Evolutionary conservation across 1,140 invertebrate species (phyloP).

Genomic region (Aphidius ervi): DNA sequence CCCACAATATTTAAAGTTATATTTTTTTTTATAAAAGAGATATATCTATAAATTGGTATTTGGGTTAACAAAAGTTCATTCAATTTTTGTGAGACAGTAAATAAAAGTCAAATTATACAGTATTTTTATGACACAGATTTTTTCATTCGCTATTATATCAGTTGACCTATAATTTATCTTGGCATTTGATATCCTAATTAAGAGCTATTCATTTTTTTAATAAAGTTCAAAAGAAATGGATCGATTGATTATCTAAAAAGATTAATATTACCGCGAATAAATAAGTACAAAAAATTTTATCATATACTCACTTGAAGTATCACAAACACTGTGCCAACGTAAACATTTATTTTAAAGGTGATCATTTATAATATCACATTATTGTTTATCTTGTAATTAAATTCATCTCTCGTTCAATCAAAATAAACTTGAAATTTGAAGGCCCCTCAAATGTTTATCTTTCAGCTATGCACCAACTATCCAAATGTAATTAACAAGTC

Average conservation of each 20-base stretch:
- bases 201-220: constrained; percentile 10
- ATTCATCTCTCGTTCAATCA: not conserved
- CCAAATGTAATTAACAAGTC: not conserved
- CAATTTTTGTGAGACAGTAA: constrained; percentile 19
- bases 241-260: not conserved
- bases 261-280: not conserved
- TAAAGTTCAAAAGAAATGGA: constrained; percentile 12
- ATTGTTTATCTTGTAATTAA: constrained; percentile 31
- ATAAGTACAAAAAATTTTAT: not conserved
- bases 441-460: too few relatives aligned
- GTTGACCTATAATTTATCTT: not conserved
- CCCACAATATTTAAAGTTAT: too few relatives aligned
- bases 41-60: too few relatives aligned
- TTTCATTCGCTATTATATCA: too few relatives aligned
- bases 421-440: not conserved
- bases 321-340: constrained; percentile 48
- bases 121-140: constrained; percentile 22
- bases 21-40: too few relatives aligned
- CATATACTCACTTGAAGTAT: constrained; percentile 48
- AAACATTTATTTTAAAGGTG: constrained; percentile 44
- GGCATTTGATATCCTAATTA: constrained; percentile 14
- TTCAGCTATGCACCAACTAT: not conserved
- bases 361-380: constrained; percentile 30
- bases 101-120: constrained; percentile 28
- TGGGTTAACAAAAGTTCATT: too few relatives aligned